Base-by-base conservation (phyloP, 2,113 vertebrate species). In the Anguilla japonica region DNA sequence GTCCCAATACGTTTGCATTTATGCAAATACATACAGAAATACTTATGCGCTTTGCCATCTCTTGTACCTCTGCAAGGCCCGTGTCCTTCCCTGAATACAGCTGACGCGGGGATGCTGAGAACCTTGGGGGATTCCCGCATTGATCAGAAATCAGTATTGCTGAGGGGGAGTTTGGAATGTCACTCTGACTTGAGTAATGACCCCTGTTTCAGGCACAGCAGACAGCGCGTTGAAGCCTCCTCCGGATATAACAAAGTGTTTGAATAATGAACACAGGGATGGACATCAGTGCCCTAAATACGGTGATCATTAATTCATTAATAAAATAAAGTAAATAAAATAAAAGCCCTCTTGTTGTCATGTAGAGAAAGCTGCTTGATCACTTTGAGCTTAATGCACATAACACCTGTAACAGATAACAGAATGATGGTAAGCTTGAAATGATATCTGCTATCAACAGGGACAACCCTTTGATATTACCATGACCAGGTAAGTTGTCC, bases 91-190 rank as follows among this genome's bases (percentile, higher is more conserved):
- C 22, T 56, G 22, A 41, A 39, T 50, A 14, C 22, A 41, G 84
- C 78, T 26, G 78, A 22, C 26, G 41, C 53, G 5, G 78, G 75
- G 46, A 40, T 39, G 18, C 60, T 80, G 46, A 60, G 84, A 18
- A 85, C 84, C 84, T 80, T 26, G 84, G 84, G 60, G 50, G 80
- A 78, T 75, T 60, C 78, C 78, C 6, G 9, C 79, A 85, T 85
- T 39, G 84, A 81, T 80, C 39, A 16, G 46, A 29, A 14, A 29
- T 11, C 9, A 11, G 50, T 50, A 41, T 34, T 41, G 34, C 79
- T 41, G 78, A n/a, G 16, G n/a, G 34, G 83, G 63, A 15, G 83
- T 43, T 43, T 41, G 71, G 13, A 81, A 40, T 80, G 53, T 34
- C 79, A 41, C 78, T 78, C 46, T 41, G 20, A 57, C 41, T 34